These are phyloP conservation scores for Ecdyonurus torrentis DNA, from an alignment of 2,888 invertebrate genomes.

Conservation along the genomic window DNA sequence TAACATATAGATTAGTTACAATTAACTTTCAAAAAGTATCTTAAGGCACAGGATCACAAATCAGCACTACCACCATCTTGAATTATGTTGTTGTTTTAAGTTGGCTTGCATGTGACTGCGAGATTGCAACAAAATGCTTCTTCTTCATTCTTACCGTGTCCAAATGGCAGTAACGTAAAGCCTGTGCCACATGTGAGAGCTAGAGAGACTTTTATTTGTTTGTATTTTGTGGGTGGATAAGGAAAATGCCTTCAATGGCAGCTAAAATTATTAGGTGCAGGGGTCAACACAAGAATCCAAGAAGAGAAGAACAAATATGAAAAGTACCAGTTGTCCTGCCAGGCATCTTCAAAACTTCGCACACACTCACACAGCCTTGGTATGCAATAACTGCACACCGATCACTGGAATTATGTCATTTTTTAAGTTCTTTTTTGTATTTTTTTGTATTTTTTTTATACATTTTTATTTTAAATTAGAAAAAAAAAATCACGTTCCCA, in stretches of 20 bases:
- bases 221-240: neutral
- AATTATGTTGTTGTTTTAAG: too few relatives aligned
- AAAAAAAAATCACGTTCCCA: neutral
- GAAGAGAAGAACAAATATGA: neutral
- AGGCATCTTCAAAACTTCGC: neutral
- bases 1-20: too few relatives aligned
- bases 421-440: neutral
- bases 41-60: neutral
- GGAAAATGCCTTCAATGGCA: neutral
- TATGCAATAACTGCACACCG: neutral
- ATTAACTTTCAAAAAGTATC: too few relatives aligned
- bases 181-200: neutral
- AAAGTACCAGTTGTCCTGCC: conserved; percentile 2
- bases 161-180: too few relatives aligned
- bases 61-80: too few relatives aligned
- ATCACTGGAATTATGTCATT: neutral
- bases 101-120: too few relatives aligned
- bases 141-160: too few relatives aligned
- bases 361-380: conserved; percentile 4
- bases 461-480: neutral
- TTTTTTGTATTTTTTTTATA: neutral
- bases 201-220: neutral
- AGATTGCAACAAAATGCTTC: too few relatives aligned
- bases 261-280: too few relatives aligned
- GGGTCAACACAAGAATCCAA: neutral